These are phyloP conservation scores for Antechinus flavipes DNA, from an alignment of 2,113 vertebrate genomes.

Conservation along the genomic window DNA sequence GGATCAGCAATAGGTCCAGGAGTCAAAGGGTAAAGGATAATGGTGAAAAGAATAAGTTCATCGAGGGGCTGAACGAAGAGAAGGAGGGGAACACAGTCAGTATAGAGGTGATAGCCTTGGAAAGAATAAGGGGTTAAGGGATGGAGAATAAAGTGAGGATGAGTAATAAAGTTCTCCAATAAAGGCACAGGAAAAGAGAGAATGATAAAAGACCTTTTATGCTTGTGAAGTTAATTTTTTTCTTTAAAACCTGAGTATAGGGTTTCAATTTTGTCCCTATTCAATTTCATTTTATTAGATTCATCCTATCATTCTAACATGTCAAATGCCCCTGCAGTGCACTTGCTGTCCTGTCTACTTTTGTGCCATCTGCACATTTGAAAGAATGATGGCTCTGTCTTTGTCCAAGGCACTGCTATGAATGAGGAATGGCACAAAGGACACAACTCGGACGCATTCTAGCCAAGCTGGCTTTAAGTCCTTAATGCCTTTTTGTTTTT, in stretches of 20 bases:
- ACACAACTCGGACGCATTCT: not conserved
- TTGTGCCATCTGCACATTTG: not conserved
- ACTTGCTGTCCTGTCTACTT: not conserved
- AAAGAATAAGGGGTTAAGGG: too few species aligned
- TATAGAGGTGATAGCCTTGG: too few species aligned
- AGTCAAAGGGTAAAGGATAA: not conserved
- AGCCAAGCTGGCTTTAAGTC: not conserved
- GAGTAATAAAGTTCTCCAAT: not conserved
- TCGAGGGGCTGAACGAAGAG: not conserved
- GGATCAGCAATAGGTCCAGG: too few species aligned
- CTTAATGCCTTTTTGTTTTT: not conserved
- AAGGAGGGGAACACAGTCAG: not conserved
- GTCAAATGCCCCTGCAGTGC: too few species aligned
- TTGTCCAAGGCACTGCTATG: not conserved
- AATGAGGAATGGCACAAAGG: not conserved
- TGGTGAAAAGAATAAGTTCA: not conserved
- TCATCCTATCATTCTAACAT: not conserved
- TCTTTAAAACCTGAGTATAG: not conserved
- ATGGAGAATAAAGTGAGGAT: not conserved
- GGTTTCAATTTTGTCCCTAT: not conserved
- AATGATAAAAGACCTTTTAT: not conserved
- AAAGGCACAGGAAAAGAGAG: not conserved
- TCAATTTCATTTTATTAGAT: not conserved
- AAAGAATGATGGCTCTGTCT: not conserved
- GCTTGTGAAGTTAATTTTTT: not conserved